These are phyloP conservation scores for Linhomoeus sp. DNA, from an alignment of 2,888 invertebrate species.

Conservation along the genomic window DNA sequence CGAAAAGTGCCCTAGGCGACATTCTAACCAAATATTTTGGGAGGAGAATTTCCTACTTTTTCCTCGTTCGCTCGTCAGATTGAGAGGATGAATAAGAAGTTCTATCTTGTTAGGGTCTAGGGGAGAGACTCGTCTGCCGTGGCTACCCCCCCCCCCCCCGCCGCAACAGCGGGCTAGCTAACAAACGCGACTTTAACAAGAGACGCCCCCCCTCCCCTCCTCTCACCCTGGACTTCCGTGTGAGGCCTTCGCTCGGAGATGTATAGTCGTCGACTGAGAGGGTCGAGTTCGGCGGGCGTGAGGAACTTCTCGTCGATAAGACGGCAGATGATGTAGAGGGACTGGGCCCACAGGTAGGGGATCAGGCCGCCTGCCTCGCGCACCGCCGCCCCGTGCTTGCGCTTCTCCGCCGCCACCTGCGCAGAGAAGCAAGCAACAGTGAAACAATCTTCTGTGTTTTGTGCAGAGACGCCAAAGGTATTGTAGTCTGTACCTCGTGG, in stretches of 20 bases:
- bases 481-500: constrained; percentile 37
- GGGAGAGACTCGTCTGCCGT: too few relatives aligned
- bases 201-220: neutral
- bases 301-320: constrained; percentile 74
- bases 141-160: too few relatives aligned
- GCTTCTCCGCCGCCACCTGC: constrained; percentile 59
- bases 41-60: too few relatives aligned
- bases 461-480: too few relatives aligned
- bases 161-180: too few relatives aligned
- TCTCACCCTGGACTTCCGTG: constrained; percentile 83
- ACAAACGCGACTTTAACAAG: neutral
- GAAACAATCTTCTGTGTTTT: too few relatives aligned
- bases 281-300: constrained; percentile 89
- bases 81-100: too few relatives aligned
- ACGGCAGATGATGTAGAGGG: constrained; percentile 79
- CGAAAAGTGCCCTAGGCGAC: too few relatives aligned
- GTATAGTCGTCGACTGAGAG: constrained; percentile 75
- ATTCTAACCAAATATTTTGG: too few relatives aligned
- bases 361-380: constrained; percentile 65
- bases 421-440: neutral
- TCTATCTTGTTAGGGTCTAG: too few relatives aligned
- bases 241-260: constrained; percentile 84
- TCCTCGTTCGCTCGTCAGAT: too few relatives aligned
- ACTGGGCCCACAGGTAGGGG: constrained; percentile 96
- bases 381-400: constrained; percentile 58